These are phyloP conservation scores for Malurus cyaneus DNA, from an alignment of 2,113 vertebrate genomes.

Conservation along the genomic window DNA sequence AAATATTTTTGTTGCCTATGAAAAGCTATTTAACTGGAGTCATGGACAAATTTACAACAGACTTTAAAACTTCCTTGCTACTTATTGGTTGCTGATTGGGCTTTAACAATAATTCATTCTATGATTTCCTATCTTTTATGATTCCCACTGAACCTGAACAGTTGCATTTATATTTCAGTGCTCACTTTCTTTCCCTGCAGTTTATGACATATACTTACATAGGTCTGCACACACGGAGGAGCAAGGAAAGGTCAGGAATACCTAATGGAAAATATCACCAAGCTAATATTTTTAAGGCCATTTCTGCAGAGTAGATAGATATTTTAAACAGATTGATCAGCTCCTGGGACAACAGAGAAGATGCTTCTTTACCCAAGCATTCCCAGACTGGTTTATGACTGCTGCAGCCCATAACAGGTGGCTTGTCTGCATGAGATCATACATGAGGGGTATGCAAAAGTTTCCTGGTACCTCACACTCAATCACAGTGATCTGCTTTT, in stretches of 20 bases:
- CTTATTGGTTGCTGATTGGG: background rate
- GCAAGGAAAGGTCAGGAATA: background rate
- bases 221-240: fast-evolving
- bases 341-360: background rate
- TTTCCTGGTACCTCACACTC: background rate
- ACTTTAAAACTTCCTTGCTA: background rate
- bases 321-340: background rate
- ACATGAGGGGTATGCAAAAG: background rate
- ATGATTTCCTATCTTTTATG: background rate
- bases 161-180: background rate
- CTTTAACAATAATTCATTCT: background rate
- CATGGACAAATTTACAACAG: background rate
- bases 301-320: background rate
- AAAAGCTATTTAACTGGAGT: background rate
- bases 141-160: background rate
- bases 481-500: constrained; percentile 1
- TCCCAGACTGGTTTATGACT: background rate
- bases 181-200: background rate
- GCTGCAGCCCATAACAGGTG: background rate
- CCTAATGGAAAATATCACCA: background rate
- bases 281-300: background rate
- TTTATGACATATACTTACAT: too few relatives aligned
- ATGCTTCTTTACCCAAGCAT: background rate
- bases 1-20: background rate
- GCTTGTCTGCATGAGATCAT: background rate